Evolutionary conservation across 1,140 invertebrate genomes (phyloP).

Genomic region (Listronotus bonariensis): DNA sequence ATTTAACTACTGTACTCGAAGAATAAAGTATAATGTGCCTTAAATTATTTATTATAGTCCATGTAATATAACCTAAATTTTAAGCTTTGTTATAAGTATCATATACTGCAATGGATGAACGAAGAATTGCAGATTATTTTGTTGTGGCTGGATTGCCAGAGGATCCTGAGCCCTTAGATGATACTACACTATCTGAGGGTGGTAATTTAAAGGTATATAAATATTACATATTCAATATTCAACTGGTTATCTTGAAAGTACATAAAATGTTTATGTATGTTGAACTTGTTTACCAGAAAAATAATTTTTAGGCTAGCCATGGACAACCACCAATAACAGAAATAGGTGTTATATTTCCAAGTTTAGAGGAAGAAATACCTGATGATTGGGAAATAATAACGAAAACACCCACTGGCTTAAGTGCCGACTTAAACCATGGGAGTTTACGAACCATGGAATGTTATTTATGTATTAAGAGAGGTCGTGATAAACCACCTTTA

Average conservation of each 20-base stretch:
- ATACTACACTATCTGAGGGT: slow-evolving; percentile 78
- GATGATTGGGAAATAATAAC: slow-evolving; percentile 82
- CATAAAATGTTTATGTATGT: neutral
- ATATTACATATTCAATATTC: neutral
- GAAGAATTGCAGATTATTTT: slow-evolving; percentile 92
- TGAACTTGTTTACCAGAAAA: neutral
- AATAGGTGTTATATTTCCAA: slow-evolving; percentile 86
- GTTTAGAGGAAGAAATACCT: slow-evolving; percentile 83
- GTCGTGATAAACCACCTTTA: slow-evolving; percentile 92
- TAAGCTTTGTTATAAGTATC: neutral
- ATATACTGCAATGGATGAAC: slow-evolving; percentile 70
- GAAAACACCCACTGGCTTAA: slow-evolving; percentile 80
- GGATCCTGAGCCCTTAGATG: slow-evolving; percentile 77
- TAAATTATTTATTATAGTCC: slow-evolving; percentile 1
- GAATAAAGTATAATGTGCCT: slow-evolving; percentile 26
- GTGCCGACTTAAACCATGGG: slow-evolving; percentile 96
- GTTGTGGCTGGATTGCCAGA: slow-evolving; percentile 93
- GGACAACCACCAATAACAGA: slow-evolving; percentile 93
- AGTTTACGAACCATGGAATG: slow-evolving; percentile 91
- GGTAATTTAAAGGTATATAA: slow-evolving; percentile 70
- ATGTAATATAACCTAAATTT: neutral
- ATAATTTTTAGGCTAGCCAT: slow-evolving; percentile 57
- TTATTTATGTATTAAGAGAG: slow-evolving; percentile 89
- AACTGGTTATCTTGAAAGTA: neutral
- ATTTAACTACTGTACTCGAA: neutral